A percentile compares a stretch with the other conserved stretches of the same genome.
These are phyloP conservation scores for Luidia sarsii DNA, from an alignment of 53 echinoderm and acorn worm genomes.

Conservation along the genomic window DNA sequence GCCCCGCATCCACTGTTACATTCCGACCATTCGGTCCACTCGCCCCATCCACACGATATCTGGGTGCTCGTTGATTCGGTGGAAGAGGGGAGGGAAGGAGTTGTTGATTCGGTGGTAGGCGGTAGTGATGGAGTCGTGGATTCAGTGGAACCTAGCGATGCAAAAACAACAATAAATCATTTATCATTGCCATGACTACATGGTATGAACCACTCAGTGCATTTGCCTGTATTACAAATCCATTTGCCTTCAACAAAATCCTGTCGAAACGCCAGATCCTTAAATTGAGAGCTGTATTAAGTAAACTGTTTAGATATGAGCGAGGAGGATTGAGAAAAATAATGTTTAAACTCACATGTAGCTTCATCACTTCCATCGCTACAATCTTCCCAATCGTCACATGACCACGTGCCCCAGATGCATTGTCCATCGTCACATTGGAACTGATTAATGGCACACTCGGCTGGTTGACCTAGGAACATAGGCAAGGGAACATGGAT, in stretches of 20 bases:
- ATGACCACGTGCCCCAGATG: not conserved
- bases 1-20: constrained; percentile 50
- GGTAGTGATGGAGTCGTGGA: constrained; percentile 3
- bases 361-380: constrained; percentile 41
- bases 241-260: no score
- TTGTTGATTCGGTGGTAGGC: no score
- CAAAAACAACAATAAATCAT: not conserved
- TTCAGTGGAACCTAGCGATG: not conserved
- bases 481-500: no score
- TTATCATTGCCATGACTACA: not conserved
- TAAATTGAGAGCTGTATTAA: no score
- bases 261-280: no score
- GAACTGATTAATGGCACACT: not conserved
- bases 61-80: not conserved
- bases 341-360: constrained; percentile 8
- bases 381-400: constrained; percentile 10
- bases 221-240: not conserved
- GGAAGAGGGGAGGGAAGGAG: no score
- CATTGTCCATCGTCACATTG: constrained; percentile 5
- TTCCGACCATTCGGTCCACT: constrained; percentile 46
- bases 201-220: no score
- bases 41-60: constrained; percentile 15
- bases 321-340: not conserved
- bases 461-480: no score
- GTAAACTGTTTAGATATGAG: no score